Base-by-base conservation (phyloP, 2,797 vertebrate genomes). In the Neosilurus hyrtlii region DNA sequence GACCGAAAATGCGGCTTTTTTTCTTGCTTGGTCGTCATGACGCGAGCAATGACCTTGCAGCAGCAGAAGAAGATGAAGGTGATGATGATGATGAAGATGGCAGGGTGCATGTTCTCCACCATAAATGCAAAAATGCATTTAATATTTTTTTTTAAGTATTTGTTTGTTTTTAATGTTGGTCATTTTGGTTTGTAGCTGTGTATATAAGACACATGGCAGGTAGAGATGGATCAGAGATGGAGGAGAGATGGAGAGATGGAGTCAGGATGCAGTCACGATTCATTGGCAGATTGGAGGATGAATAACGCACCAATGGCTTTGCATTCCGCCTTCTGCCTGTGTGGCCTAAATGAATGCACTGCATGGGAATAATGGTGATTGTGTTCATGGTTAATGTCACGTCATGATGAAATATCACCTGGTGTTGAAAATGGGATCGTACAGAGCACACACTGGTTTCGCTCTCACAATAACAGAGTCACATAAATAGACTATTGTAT, bases 11-110 rank as follows among this genome's bases (percentile, higher is more conserved):
- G 20, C 52, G 51, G 49, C 7, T 59, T 76, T 67, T 82, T 63
- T 84, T 26, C 22, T 24, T 16, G 54, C 9, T 16, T 82, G 57
- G 51, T 61, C 68, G 65, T 85, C 59, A 80, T 80, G 61, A 86
- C 80, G 75, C 68, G 70, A 83, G 77, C 87, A 86, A 89, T 94
- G 93, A 94, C 94, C 93, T 95, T 94, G 93, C 91, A 89, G 90
- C 91, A 91, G 66, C 12, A 79, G n/a, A 7, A 9, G 35, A 51
- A 22, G 61, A 78, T 51, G 59, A 68, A 20, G 20, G 43, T 22
- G 37, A 37, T 15, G 22, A 62, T 74, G 16, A 71, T 35, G 75
- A 77, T 77, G 16, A 30, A 11, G 61, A 57, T 56, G 63, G 49
- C 20, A 61, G 62, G 54, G 37, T 51, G 65, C n/a, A 81, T 63